Base-by-base conservation (phyloP, 2,797 vertebrate genomes). In the Argyrosomus regius region DNA sequence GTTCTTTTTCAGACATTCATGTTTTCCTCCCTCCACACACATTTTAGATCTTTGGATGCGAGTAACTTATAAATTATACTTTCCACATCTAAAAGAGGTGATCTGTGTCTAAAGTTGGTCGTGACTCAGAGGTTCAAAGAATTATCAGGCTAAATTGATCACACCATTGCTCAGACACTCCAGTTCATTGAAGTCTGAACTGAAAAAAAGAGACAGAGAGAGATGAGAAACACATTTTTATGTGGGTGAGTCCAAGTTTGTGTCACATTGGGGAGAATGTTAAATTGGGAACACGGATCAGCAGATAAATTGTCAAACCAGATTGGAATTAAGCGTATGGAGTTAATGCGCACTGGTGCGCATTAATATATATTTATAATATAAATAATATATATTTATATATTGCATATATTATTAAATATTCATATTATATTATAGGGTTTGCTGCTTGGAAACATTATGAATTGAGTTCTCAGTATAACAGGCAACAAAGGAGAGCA, bases 181-280 rank as follows among this genome's bases (percentile, higher is more conserved):
- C 12, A 57, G 20, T 54, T 69, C 9, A 57, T 3, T 46, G 13
- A 56, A 17, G 24, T 41, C 50, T 48, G 64, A 61, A 45, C 10
- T 24, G 3, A 52, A 22, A 20, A 53, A n/a, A 20, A 62, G 3
- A 57, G n/a, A 57, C 1, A 16, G 16, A 31, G 20, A 41, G 0
- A 62, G 17, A 77, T 52, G n/a, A 66, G 61, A 64, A 75, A 59
- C 45, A 80, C 54, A 77, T 77, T 77, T 77, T 35, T 41, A 41
- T 56, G 18, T 41, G 35, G 39, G n/a, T 24, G 52, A 52, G 20
- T 52, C 46, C 22, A 49, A 53, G 28, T 82, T 80, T 8, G 20
- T 72, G 52, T 68, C 61, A 60, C 60, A 26, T n/a, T 28, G 12
- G 17, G 59, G 43, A 41, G 69, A 49, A 69, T 18, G 4, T 73